Base-by-base conservation (phyloP, 1,140 invertebrate species). In the Wiebesia pumilae region DNA sequence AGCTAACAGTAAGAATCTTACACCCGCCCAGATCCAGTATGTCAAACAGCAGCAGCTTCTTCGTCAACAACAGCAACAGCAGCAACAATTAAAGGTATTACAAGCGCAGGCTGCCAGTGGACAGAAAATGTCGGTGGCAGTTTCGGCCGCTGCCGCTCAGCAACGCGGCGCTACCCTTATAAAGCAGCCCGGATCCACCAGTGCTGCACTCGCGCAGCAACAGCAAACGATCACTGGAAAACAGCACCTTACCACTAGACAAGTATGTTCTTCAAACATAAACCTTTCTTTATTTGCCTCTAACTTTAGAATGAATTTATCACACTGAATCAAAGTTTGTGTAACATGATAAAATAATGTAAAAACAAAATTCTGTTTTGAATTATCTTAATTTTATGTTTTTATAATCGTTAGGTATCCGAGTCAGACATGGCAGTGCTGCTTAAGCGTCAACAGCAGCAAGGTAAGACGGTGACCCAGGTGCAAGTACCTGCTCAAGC, bases 391-490 rank as follows among this genome's bases (percentile, higher is more conserved):
- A 54, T 19, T 79, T 24, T 2, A 33, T 35, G 35, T 79, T 79
- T 79, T 19, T 21, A 43, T 77, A 9, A 35, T 19, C 14, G 12
- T 33, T 69, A 87, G 27, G 94, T 96, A 3, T 95, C 96, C 0
- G 96, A 97, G 33, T 94, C 95, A 35, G 97, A 97, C 90, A 95
- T 97, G 94, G 95, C 95, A 19, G 95, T 96, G 19, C 87, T 97
- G 30, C 91, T 97, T 0, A 89, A 95, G 58, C 94, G 95, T 69
- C 94, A 95, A 51, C 94, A 95, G 62, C 95, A 95, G 83, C 95
- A 96, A 84, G 92, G 92, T 1, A 94, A 95, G 69, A 84, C 90
- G 79, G 93, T 94, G 65, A 92, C 89, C 78, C 94, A 93, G 54
- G 93, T 94, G 9, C 94, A 95, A 88, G 91, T 94, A 24, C 91